Evolutionary conservation across 1,140 invertebrate species (phyloP).

Genomic region (Eriocheir sinensis): DNA sequence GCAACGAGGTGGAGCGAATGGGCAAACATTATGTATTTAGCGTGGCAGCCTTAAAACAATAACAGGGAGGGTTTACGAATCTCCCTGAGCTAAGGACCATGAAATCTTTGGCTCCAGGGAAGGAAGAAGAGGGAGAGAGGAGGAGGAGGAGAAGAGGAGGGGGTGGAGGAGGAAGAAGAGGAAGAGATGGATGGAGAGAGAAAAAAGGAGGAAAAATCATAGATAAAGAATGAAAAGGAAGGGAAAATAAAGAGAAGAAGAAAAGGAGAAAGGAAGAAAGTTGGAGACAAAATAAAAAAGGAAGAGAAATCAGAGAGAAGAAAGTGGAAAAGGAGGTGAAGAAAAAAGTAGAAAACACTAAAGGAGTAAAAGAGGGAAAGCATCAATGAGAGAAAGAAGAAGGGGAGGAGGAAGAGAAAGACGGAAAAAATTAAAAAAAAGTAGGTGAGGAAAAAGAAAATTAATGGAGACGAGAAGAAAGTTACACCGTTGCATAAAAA

Average conservation of each 20-base stretch:
- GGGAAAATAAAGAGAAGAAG: background rate
- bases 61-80: background rate
- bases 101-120: background rate
- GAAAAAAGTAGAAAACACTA: background rate
- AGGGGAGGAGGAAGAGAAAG: background rate
- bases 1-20: background rate
- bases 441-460: background rate
- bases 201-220: background rate
- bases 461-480: too few species aligned
- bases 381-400: too few species aligned
- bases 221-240: background rate
- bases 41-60: background rate
- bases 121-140: background rate
- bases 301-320: background rate
- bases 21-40: background rate
- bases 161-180: background rate
- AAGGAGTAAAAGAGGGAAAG: too few species aligned
- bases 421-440: too few species aligned
- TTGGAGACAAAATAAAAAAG: too few species aligned
- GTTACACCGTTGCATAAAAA: too few species aligned
- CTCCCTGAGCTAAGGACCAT: background rate
- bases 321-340: background rate
- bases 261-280: background rate
- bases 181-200: background rate
- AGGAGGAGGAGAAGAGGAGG: background rate